These are phyloP conservation scores for Melanostoma mellinum DNA, from an alignment of 2,888 invertebrate species.

Conservation along the genomic window DNA sequence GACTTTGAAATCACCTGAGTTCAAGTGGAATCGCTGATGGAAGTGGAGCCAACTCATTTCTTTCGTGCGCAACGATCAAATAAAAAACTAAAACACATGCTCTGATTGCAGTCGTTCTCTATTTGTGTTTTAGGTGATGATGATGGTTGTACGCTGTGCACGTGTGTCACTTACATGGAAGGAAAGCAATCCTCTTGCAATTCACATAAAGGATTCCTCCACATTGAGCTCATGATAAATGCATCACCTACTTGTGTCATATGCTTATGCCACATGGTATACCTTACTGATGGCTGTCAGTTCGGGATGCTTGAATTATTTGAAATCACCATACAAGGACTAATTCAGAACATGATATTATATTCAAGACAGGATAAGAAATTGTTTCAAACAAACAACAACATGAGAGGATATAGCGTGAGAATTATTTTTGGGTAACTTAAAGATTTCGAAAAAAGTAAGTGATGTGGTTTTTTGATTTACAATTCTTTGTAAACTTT, in stretches of 20 bases:
- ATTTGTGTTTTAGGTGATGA: slow-evolving; percentile 11
- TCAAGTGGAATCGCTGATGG: slow-evolving; percentile 3
- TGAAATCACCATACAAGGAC: slow-evolving; percentile 29
- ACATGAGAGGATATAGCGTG: no score
- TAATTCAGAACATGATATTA: slow-evolving; percentile 7
- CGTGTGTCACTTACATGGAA: no score
- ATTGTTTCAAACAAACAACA: no score
- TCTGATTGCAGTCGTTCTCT: slow-evolving; percentile 11
- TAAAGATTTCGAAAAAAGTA: no score
- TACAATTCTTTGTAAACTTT: no score
- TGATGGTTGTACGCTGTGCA: not conserved
- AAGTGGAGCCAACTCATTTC: not conserved
- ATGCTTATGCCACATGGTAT: slow-evolving; percentile 26
- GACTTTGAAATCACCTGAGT: slow-evolving; percentile 34
- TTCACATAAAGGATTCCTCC: not conserved
- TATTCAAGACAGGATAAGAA: no score
- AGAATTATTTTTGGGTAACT: no score
- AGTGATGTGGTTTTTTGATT: no score
- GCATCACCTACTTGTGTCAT: slow-evolving; percentile 16
- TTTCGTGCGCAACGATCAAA: no score
- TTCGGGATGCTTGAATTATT: slow-evolving; percentile 16
- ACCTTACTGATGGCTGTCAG: slow-evolving; percentile 22
- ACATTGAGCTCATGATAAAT: slow-evolving; percentile 36
- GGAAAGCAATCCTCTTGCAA: no score
- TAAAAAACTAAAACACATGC: not conserved